Base-by-base conservation (phyloP, 2,888 invertebrate species). In the Hoplodrina blanda region DNA sequence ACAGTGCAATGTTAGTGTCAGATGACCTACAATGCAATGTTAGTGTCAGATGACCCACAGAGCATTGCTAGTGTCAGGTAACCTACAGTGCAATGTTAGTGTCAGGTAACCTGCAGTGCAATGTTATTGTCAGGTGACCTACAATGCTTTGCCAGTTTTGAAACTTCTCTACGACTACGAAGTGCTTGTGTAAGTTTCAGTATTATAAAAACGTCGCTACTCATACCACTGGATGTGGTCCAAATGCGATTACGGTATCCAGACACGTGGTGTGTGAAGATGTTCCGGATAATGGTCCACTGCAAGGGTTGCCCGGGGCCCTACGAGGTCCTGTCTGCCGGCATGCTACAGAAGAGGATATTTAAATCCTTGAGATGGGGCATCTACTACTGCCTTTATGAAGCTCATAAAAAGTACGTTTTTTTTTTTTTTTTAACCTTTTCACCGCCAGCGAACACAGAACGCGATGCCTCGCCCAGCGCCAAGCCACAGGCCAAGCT, bases 171-270 rank as follows among this genome's bases (percentile, higher is more conserved):
- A 50, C 19, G 11, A 37, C 54, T 37, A 56, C 25, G 37, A 44
- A 54, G 41, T 75, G 10, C 0, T 30, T 49, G n/a, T 59, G 44
- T 60, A 78, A 61, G 15, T 80, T 80, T 52, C 81, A 81, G 81
- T 63, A 76, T 81, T 20, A 76, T 80, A 52, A 37, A 65, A 52
- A 81, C 78, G 15, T 49, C 82, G 37, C 53, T 63, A 1, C 78
- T 81, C 0, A 30, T 78, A 3, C 82, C 73, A 52, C 54, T 73
- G 53, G 52, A 86, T 74, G 67, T 74, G 62, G 46, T 73, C 56
- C 55, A 82, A 81, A 19, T 84, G 81, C 61, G 63, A 56, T 17
- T 78, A 67, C 49, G 83, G 76, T 56, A 81, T 73, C 59, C 74
- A 52, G 88, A 86, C 79, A 79, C 81, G 3, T 74, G 62, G 52